These are phyloP conservation scores for Chloroclysta siterata DNA, from an alignment of 2,888 invertebrate species.

Conservation along the genomic window DNA sequence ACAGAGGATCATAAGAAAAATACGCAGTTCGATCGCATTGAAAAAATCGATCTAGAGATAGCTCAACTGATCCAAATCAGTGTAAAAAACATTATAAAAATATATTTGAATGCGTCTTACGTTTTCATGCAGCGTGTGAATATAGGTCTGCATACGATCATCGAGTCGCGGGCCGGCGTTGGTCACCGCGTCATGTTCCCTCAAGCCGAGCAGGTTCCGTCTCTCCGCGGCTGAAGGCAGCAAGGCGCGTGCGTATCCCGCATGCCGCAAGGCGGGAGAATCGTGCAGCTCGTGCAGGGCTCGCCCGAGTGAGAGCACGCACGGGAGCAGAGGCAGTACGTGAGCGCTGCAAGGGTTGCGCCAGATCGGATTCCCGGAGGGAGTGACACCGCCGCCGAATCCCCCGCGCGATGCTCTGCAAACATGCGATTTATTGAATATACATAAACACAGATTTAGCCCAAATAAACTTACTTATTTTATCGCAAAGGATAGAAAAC, in stretches of 20 bases:
- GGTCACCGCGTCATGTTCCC: constrained; percentile 72
- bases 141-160: constrained; percentile 93
- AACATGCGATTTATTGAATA: too few species aligned
- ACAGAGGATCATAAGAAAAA: too few species aligned
- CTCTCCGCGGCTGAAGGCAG: constrained; percentile 91
- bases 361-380: constrained; percentile 91
- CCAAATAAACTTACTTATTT: too few species aligned
- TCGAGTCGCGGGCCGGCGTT: constrained; percentile 83
- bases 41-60: too few species aligned
- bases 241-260: constrained; percentile 89
- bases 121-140: constrained; percentile 90
- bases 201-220: constrained; percentile 89
- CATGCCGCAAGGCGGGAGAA: constrained; percentile 87
- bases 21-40: too few species aligned
- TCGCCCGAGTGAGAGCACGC: constrained; percentile 90
- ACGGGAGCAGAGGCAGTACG: constrained; percentile 91
- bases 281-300: constrained; percentile 92
- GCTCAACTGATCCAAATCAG: too few species aligned
- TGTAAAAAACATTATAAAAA: too few species aligned
- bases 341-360: constrained; percentile 95
- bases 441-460: too few species aligned
- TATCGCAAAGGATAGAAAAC: too few species aligned
- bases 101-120: constrained; percentile 45
- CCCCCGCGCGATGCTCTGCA: constrained; percentile 91
- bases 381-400: constrained; percentile 91